Conservation (phyloP, 2,113 vertebrate species). For the Anhinga rufa region DNA sequence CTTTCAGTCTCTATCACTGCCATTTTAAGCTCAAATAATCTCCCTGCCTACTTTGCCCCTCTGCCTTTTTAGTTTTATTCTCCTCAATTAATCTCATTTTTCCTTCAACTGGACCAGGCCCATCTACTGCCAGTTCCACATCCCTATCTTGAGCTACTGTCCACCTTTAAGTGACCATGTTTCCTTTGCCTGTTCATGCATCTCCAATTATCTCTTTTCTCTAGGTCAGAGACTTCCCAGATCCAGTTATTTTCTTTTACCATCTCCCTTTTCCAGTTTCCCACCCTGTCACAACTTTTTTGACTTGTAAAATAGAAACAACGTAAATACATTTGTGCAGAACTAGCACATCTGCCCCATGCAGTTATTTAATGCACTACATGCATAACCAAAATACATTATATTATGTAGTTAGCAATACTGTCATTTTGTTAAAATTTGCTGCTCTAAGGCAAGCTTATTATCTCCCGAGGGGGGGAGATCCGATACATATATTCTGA, state of each 20-base stretch:
- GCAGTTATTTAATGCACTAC: neutral
- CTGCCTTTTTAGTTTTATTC: neutral
- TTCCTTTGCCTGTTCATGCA: neutral
- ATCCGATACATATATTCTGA: neutral
- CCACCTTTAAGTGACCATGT: neutral
- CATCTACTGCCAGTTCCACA: neutral
- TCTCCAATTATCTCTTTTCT: neutral
- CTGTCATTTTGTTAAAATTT: neutral
- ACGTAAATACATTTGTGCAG: neutral
- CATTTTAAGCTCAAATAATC: neutral
- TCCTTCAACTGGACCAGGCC: neutral
- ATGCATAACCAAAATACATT: neutral
- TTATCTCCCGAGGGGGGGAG: neutral
- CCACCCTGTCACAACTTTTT: neutral
- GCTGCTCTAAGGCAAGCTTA: neutral
- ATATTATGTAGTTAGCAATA: neutral
- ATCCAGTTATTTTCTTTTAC: neutral
- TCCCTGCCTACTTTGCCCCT: neutral
- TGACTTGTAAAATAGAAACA: neutral
- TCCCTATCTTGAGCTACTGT: neutral
- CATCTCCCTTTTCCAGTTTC: neutral
- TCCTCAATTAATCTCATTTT: neutral
- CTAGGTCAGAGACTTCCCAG: neutral
- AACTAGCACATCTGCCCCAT: neutral
- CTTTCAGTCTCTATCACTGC: neutral